Conservation (phyloP, 2,888 invertebrate species). For the Empis stercorea region DNA sequence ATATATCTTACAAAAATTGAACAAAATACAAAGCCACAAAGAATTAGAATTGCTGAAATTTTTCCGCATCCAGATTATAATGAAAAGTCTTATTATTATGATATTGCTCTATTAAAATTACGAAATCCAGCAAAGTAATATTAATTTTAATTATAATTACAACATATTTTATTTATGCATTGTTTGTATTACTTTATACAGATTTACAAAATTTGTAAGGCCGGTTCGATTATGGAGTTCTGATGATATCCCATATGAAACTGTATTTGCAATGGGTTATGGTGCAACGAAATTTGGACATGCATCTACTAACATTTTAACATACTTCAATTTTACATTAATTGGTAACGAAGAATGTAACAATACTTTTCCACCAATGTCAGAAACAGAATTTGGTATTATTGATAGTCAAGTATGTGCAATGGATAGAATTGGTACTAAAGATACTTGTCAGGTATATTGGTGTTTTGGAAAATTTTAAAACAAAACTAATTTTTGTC, state of each 20-base stretch:
- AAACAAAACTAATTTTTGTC: not conserved
- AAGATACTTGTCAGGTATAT: constrained; percentile 29
- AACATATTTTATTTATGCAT: not conserved
- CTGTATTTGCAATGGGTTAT: constrained; percentile 48
- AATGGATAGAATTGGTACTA: constrained; percentile 22
- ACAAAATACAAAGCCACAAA: constrained; percentile 18
- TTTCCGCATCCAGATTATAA: constrained; percentile 35
- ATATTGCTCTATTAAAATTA: constrained; percentile 38
- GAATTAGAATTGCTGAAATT: constrained; percentile 25
- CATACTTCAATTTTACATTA: constrained; percentile 26
- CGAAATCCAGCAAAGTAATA: constrained; percentile 14
- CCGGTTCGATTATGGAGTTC: constrained; percentile 46
- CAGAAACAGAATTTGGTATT: constrained; percentile 23
- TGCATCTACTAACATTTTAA: constrained; percentile 26
- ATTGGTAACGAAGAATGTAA: constrained; percentile 27
- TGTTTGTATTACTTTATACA: constrained; percentile 7
- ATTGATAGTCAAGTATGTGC: constrained; percentile 30
- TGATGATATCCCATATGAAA: constrained; percentile 26
- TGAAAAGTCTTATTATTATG: constrained; percentile 36
- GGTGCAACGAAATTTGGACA: constrained; percentile 40
- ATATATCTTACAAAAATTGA: constrained; percentile 15
- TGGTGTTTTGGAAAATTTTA: not conserved
- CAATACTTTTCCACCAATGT: constrained; percentile 18
- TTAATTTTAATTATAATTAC: not conserved
- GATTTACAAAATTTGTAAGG: constrained; percentile 30